A percentile compares a stretch with the other conserved stretches of the same genome.
phyloP scores from a whole-genome alignment of 1,140 invertebrate species.

The Oryctes rhinoceros region DNA sequence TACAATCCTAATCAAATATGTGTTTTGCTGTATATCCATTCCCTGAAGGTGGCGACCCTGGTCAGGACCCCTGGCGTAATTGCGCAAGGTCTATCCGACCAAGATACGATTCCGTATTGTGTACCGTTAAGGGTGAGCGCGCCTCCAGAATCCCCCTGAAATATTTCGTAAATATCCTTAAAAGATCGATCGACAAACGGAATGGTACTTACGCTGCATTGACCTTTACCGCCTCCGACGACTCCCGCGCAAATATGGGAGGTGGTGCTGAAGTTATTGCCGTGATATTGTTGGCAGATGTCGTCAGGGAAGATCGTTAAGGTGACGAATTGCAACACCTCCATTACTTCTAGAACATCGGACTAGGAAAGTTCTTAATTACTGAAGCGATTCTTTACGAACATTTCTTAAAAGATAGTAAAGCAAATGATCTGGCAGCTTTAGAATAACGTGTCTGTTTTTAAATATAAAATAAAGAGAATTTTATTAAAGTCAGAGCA shows the following conservation, averaged over 20 bases:
- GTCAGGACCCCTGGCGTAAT: slow-evolving; percentile 63
- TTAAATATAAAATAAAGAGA: too few relatives aligned
- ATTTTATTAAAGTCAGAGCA: too few relatives aligned
- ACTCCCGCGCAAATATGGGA: slow-evolving; percentile 61
- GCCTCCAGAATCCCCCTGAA: slow-evolving; percentile 62
- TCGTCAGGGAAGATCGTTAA: slow-evolving; percentile 57
- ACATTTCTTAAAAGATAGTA: too few relatives aligned
- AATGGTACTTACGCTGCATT: slow-evolving; percentile 58
- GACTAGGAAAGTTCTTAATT: not conserved
- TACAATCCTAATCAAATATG: slow-evolving; percentile 37
- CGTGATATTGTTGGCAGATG: slow-evolving; percentile 56
- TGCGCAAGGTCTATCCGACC: slow-evolving; percentile 62
- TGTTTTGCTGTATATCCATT: slow-evolving; percentile 60
- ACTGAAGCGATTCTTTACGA: too few relatives aligned
- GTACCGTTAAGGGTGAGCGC: slow-evolving; percentile 57
- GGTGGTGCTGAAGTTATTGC: slow-evolving; percentile 49
- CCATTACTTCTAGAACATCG: slow-evolving; percentile 53
- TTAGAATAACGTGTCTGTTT: too few relatives aligned
- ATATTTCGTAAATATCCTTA: slow-evolving; percentile 56
- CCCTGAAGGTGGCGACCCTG: slow-evolving; percentile 61
- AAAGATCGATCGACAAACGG: not conserved
- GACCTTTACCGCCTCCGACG: slow-evolving; percentile 60
- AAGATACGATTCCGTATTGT: slow-evolving; percentile 63
- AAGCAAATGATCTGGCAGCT: too few relatives aligned
- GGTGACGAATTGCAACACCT: slow-evolving; percentile 58